phyloP scores from a whole-genome alignment of 2,888 invertebrate species.

The Pachymerium ferrugineum region DNA sequence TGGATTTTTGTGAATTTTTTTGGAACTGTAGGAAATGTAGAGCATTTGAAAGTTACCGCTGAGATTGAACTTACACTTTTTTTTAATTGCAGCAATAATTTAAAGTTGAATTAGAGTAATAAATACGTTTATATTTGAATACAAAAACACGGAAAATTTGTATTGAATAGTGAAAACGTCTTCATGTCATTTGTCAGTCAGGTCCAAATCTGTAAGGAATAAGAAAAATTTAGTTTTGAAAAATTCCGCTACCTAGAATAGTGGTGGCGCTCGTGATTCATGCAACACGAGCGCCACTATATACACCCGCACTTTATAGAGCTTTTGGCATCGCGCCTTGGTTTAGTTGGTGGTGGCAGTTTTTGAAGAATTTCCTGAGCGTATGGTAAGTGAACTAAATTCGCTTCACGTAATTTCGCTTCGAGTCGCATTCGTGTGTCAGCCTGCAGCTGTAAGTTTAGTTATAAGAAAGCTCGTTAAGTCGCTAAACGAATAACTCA shows the following conservation, averaged over 20 bases:
- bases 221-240: too few relatives aligned
- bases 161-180: neutral
- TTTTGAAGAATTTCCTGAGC: slow-evolving; percentile 11
- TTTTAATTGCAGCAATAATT: neutral
- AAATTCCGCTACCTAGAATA: too few relatives aligned
- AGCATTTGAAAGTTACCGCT: neutral
- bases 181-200: too few relatives aligned
- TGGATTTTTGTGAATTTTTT: neutral
- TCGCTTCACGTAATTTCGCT: slow-evolving; percentile 1
- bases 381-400: slow-evolving; percentile 23
- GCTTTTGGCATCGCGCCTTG: neutral
- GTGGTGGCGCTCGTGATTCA: too few relatives aligned
- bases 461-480: neutral
- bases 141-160: neutral
- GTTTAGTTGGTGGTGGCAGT: neutral
- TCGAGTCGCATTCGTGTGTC: neutral
- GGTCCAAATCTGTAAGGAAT: too few relatives aligned
- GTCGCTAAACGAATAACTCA: neutral
- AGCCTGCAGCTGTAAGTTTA: neutral
- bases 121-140: neutral
- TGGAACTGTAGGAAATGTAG: neutral
- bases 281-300: too few relatives aligned
- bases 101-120: neutral
- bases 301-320: neutral
- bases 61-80: neutral